Conservation (phyloP, 2,888 invertebrate species). For the Harpalus rufipes region DNA sequence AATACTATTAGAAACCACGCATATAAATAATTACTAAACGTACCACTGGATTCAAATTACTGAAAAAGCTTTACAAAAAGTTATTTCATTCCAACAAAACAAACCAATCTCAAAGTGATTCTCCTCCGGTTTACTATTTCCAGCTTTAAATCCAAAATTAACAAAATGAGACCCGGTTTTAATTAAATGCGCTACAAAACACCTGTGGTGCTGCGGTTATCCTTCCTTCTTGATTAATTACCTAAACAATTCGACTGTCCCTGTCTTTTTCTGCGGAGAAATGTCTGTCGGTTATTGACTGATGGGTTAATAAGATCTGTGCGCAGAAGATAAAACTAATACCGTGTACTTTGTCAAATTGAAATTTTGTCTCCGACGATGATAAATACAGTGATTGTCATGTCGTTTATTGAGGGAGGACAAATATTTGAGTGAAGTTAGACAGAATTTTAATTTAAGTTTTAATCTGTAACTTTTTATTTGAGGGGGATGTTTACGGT, state of each 20-base stretch:
- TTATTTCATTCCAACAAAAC: constrained; percentile 3
- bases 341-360: constrained; percentile 45
- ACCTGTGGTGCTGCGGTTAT: constrained; percentile 71
- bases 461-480: neutral
- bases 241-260: constrained; percentile 21
- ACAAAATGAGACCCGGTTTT: constrained; percentile 69
- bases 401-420: neutral
- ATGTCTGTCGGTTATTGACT: constrained; percentile 50
- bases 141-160: constrained; percentile 69
- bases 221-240: constrained; percentile 58
- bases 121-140: neutral
- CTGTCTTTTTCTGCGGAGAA: constrained; percentile 11
- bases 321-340: constrained; percentile 29
- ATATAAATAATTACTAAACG: neutral
- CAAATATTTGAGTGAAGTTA: constrained; percentile 1
- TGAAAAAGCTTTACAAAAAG: neutral
- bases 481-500: neutral
- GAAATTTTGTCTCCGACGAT: constrained; percentile 33
- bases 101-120: constrained; percentile 2
- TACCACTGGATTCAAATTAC: neutral
- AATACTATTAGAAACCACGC: neutral
- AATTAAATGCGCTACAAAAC: constrained; percentile 71
- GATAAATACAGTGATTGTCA: constrained; percentile 22
- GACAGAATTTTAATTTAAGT: constrained; percentile 18
- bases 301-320: constrained; percentile 47